Base-by-base conservation (phyloP, 2,113 vertebrate genomes). In the Tetrax tetrax region DNA sequence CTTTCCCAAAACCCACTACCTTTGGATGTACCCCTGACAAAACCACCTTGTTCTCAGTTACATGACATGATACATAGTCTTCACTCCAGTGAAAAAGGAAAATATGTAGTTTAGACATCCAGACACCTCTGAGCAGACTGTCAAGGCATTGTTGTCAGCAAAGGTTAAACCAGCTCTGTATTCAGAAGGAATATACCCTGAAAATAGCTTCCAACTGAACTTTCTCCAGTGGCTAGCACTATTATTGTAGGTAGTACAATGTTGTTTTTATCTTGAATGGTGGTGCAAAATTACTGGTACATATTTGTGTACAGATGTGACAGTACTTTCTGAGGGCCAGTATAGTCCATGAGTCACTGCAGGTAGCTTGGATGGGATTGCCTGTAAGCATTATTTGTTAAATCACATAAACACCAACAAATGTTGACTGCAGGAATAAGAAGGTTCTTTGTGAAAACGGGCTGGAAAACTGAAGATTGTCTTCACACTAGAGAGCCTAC, bases 61-160 rank as follows among this genome's bases (percentile, higher is more conserved):
- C 18, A 0, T 1, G 3, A 45, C 31, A 31, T 28, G 38, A 14
- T 7, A 8, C 0, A 1, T 14, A 16, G 28, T 18, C 17, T 77
- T 84, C 54, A 56, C 25, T 11, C 15, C 41, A 63, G 6, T 50
- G 37, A 16, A 41, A 80, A 80, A 33, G 25, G 20, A 65, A 87
- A 69, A 45, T 2, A 3, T 1, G 5, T 20, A 50, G 15, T 61
- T 51, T 68, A 80, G 69, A 22, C 72, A 64, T 43, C 10, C 56
- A 80, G 76, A 61, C 35, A 71, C 20, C 60, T 54, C 61, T 57
- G 56, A 70, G 43, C 41, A 66, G 24, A 15, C 41, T 76, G 35
- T 37, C 45, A 80, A 72, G 54, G 63, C 63, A 35, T 7, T 41
- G 17, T 35, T 83, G 25, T 33, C 71, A 77, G n/a, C 37, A 70